phyloP scores from a whole-genome alignment of 2,888 invertebrate species.

The Argyresthia goedartella region DNA sequence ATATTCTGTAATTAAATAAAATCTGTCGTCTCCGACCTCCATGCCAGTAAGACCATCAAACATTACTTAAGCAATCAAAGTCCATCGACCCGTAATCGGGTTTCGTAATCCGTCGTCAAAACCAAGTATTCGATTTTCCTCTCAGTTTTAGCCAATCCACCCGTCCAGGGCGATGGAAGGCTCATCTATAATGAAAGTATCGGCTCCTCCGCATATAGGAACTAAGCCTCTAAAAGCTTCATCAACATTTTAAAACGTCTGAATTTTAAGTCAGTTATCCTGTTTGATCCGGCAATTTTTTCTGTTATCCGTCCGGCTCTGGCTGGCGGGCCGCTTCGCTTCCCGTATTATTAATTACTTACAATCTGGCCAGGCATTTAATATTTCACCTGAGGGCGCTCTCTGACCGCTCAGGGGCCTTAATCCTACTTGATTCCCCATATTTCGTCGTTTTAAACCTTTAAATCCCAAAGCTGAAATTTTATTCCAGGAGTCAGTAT shows the following conservation, averaged over 20 bases:
- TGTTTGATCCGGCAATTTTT: slow-evolving; percentile 56
- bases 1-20: too few relatives aligned
- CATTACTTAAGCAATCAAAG: too few relatives aligned
- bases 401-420: slow-evolving; percentile 37
- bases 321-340: slow-evolving; percentile 26
- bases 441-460: slow-evolving; percentile 47
- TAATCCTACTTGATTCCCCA: slow-evolving; percentile 56
- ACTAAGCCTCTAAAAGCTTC: slow-evolving; percentile 1
- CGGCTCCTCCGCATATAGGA: neutral
- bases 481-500: too few relatives aligned
- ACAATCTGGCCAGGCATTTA: slow-evolving; percentile 46
- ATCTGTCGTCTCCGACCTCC: too few relatives aligned
- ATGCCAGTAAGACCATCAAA: too few relatives aligned
- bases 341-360: slow-evolving; percentile 60
- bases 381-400: slow-evolving; percentile 58
- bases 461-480: slow-evolving; percentile 22
- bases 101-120: too few relatives aligned
- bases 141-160: too few relatives aligned
- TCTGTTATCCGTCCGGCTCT: slow-evolving; percentile 47
- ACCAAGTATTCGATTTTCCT: too few relatives aligned
- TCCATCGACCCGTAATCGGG: too few relatives aligned
- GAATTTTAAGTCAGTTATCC: slow-evolving; percentile 32
- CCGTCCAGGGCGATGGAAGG: too few relatives aligned
- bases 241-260: slow-evolving; percentile 4
- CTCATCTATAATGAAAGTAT: slow-evolving; percentile 1